Evolutionary conservation across 2,888 invertebrate species (phyloP).

Genomic region (Heteromyza rotundicornis): DNA sequence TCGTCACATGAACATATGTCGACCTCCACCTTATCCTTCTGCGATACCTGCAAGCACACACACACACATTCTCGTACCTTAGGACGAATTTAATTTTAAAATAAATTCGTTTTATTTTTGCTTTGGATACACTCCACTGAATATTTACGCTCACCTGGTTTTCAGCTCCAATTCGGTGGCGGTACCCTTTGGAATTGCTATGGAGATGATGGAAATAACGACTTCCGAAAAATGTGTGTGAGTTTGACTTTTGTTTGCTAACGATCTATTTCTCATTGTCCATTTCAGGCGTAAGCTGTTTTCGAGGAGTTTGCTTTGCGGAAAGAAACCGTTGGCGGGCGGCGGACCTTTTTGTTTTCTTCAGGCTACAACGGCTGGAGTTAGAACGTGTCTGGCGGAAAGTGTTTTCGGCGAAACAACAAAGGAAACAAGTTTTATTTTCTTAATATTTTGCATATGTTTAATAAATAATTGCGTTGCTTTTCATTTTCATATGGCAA

Average conservation of each 20-base stretch:
- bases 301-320: not conserved
- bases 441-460: too few species aligned
- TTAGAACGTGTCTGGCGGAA: too few species aligned
- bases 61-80: not conserved
- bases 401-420: too few species aligned
- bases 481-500: too few species aligned
- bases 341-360: too few species aligned
- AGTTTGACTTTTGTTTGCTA: too few species aligned
- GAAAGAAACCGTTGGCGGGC: not conserved
- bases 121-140: conserved; percentile 1
- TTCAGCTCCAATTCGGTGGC: too few species aligned
- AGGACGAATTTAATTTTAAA: conserved; percentile 2
- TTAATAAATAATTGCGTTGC: too few species aligned
- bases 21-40: not conserved
- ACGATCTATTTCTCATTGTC: too few species aligned
- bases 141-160: conserved; percentile 4
- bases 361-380: too few species aligned
- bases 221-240: not conserved
- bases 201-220: not conserved
- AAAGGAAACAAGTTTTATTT: too few species aligned
- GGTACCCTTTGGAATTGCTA: not conserved
- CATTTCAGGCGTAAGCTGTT: not conserved
- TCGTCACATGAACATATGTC: not conserved
- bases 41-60: too few species aligned
- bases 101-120: conserved; percentile 4